Conservation (phyloP, 2,797 vertebrate species). For the Alectoris magna region DNA sequence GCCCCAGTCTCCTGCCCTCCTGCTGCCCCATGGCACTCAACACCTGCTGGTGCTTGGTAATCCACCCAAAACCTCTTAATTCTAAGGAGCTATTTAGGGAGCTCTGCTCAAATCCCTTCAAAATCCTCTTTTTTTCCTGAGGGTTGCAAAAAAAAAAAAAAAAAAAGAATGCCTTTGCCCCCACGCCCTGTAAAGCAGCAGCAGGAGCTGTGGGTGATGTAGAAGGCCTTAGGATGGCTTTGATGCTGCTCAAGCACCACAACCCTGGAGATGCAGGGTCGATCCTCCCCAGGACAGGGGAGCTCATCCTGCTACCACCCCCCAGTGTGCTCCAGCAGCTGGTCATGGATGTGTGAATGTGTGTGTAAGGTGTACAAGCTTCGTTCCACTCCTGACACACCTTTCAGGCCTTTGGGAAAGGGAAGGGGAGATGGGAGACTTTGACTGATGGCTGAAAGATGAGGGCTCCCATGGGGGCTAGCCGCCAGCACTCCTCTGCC, state of each 20-base stretch:
- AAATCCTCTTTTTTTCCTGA: constrained; percentile 61
- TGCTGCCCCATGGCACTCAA: not conserved
- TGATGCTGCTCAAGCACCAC: not conserved
- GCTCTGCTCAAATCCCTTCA: constrained; percentile 46
- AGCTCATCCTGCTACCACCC: not conserved
- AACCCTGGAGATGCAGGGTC: fast-evolving
- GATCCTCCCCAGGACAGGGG: not conserved
- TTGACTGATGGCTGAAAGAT: not conserved
- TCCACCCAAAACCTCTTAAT: constrained; percentile 42
- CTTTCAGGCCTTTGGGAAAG: not conserved
- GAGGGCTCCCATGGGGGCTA: fast-evolving
- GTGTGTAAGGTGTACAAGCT: fast-evolving
- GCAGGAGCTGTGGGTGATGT: fast-evolving
- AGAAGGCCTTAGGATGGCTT: not conserved
- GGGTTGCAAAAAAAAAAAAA: not conserved
- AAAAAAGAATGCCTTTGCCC: not conserved
- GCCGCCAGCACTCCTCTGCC: not conserved
- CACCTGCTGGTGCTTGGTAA: constrained; percentile 1
- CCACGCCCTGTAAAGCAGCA: not conserved
- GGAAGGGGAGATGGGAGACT: not conserved
- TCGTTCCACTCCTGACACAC: not conserved
- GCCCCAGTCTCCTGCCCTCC: not conserved
- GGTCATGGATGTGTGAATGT: not conserved
- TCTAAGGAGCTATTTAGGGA: constrained; percentile 68
- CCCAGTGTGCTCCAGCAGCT: not conserved